Evolutionary conservation across 2,888 invertebrate species (phyloP), one percentile per base, ranked within the genome.

Genomic region (Doris montereyensis): DNA sequence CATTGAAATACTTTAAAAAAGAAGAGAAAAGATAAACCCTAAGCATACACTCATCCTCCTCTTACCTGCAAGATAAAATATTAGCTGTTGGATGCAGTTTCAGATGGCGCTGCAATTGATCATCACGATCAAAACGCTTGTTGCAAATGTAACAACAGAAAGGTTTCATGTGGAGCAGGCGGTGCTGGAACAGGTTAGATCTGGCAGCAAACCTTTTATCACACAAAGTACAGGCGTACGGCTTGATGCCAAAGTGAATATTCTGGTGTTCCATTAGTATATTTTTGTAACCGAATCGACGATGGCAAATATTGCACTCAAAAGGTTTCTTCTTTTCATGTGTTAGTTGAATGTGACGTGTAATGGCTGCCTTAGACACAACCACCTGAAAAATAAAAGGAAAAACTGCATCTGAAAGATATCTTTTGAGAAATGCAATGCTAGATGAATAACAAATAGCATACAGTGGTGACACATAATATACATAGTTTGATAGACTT

Each of bases 231-330:
- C 88, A 88, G 24, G 87, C 87, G 76, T 88, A 88, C 1, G 88
- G 88, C 62, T 88, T 85, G 62, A 88, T 88, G 17, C 88, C 88
- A 81, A 86, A 88, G 82, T 88, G 88, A 28, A 88, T 85, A 77
- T 88, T 88, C 82, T 88, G 88, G 73, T 88, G 88, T 78, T 88
- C 88, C 82, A 88, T 81, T 77, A 88, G 78, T 65, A 88, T 88
- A 81, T 88, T 88, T 81, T 88, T 88, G 83, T 88, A 88, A 32
- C 88, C 88, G 76, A 88, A 88, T 32, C 87, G 76, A 2, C 85
- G 77, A 41, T 84, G 81, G 35, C 86, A 86, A 52, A 85, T 86
- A 58, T 84, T 84, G 57, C 85, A 86, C 76, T 86, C 84, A 71
- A 83, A 85, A 1, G 84, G 85, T 68, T 85, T 84, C 70, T 84